Evolutionary conservation across 1,140 invertebrate genomes (phyloP).

Genomic region (Calliphora vicina): DNA sequence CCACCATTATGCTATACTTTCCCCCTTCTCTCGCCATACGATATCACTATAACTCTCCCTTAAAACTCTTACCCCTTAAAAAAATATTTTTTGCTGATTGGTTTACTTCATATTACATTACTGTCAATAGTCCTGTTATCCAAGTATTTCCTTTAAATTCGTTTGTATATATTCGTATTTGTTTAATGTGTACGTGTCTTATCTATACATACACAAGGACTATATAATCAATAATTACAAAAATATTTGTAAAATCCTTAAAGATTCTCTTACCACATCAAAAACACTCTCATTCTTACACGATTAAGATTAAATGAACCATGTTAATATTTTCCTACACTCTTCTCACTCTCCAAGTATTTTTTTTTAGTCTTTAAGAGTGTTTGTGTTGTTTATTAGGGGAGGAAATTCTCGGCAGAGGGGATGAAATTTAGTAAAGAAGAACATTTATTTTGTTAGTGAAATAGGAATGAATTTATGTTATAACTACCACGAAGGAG

Average conservation of each 20-base stretch:
- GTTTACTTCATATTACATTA: constrained; percentile 1
- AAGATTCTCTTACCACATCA: neutral
- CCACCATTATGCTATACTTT: neutral
- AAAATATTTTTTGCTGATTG: neutral
- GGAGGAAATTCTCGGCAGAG: neutral
- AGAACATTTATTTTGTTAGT: too few relatives aligned
- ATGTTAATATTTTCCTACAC: neutral
- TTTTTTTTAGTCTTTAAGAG: too few relatives aligned
- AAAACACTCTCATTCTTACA: too few relatives aligned
- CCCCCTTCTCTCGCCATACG: neutral
- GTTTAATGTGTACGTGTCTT: too few relatives aligned
- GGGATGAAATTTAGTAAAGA: neutral
- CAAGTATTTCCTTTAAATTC: neutral
- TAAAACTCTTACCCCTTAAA: neutral
- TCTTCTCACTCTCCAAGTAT: neutral
- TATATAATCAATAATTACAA: too few relatives aligned
- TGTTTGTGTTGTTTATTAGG: neutral
- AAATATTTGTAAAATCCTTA: neutral
- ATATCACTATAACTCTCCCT: neutral
- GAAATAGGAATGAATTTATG: too few relatives aligned
- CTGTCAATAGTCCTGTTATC: neutral
- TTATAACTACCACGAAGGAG: neutral
- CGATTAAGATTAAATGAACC: neutral
- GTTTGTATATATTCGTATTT: neutral
- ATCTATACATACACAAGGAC: too few relatives aligned